Conservation (phyloP, 2,888 invertebrate species). For the Nomada goodeniana region DNA sequence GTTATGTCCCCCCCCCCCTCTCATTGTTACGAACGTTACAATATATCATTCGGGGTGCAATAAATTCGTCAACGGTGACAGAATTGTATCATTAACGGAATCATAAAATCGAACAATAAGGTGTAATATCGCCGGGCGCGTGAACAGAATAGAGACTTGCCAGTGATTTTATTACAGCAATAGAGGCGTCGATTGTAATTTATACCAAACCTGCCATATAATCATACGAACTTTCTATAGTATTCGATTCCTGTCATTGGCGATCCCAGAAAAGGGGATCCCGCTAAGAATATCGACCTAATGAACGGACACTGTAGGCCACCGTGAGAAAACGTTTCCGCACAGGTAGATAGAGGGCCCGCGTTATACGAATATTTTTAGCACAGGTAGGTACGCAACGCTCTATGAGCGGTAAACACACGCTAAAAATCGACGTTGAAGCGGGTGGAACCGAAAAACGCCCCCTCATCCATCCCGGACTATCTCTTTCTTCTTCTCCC, state of each 20-base stretch:
- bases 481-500: background rate
- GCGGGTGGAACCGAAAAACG: constrained; percentile 65
- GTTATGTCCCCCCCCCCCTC: background rate
- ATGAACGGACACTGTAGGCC: constrained; percentile 38
- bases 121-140: background rate
- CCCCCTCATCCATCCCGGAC: constrained; percentile 63
- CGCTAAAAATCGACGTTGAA: constrained; percentile 50
- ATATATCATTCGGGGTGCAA: background rate
- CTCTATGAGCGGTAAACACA: constrained; percentile 52
- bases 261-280: constrained; percentile 14
- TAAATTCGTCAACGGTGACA: constrained; percentile 39
- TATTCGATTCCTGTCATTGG: constrained; percentile 50
- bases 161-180: constrained; percentile 16
- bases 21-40: no score
- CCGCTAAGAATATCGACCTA: constrained; percentile 46
- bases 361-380: constrained; percentile 51
- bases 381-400: constrained; percentile 33
- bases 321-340: constrained; percentile 47
- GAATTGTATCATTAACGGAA: constrained; percentile 41
- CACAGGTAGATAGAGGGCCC: constrained; percentile 35
- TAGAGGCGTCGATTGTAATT: constrained; percentile 28
- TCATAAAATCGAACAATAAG: constrained; percentile 42
- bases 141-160: background rate
- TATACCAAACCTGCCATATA: constrained; percentile 29
- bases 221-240: constrained; percentile 37